Evolutionary conservation across 2,888 invertebrate genomes (phyloP), one percentile per base, ranked within the genome.

Genomic region (Archaeoteleia sp.): DNA sequence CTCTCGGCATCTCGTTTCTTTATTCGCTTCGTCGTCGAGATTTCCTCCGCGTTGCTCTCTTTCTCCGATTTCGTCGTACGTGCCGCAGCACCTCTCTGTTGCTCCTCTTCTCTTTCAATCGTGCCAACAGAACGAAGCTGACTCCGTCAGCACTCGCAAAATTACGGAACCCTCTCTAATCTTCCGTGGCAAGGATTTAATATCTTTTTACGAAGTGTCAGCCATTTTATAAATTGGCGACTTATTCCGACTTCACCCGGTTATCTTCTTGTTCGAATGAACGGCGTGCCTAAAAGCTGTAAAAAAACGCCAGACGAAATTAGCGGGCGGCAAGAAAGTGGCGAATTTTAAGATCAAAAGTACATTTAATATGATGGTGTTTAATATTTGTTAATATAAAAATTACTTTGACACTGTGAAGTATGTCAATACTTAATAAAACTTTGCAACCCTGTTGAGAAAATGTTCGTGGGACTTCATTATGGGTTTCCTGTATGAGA

Each of bases 121-220:
- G 23, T 55, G 14, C 25, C 27, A 35, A n/a, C 42, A 29, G 34
- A n/a, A 9, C 9, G 23, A 37, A 42, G 12, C 32, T 14, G 17
- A 53, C 29, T 42, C 7, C 42, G 72, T 74, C 74, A 74, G 74
- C 74, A 71, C 61, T 74, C 53, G 67, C 67, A 58, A 67, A 71
- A 73, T 73, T 74, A 69, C 72, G 20, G 37, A 40, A 48, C 54
- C 15, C 67, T 65, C 62, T 66, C 60, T 68, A 72, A 74, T 72
- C 71, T 63, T 51, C 37, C 48, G 57, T 49, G 43, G 53, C 57
- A 25, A 48, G 53, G 37, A 67, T 67, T 61, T 51, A 67, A 66
- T 73, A 49, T 53, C 58, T 68, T 74, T 71, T 69, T 48, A 60
- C 58, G 58, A 49, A 58, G 69, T 67, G 65, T 72, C 71, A 71